phyloP scores from a whole-genome alignment of 2,113 vertebrate species.

The Plectropomus leopardus region DNA sequence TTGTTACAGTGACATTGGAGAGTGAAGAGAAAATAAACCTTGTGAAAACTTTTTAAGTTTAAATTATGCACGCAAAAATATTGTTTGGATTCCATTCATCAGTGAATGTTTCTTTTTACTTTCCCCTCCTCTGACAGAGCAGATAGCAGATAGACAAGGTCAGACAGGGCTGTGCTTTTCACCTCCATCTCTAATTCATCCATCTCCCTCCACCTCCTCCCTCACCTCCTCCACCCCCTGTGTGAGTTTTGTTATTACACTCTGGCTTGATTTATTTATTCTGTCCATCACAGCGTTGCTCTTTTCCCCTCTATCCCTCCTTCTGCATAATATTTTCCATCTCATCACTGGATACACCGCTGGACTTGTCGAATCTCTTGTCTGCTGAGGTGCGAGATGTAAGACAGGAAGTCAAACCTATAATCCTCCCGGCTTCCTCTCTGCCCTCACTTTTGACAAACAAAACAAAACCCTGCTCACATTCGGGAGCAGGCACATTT shows the following conservation, averaged over 20 bases:
- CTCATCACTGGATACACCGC: conserved; percentile 34
- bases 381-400: conserved; percentile 35
- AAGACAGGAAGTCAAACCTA: conserved; percentile 16
- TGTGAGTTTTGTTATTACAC: conserved; percentile 32
- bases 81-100: neutral
- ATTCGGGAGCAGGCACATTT: neutral
- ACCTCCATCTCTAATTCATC: conserved; percentile 28
- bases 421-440: neutral
- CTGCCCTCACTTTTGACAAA: conserved; percentile 39
- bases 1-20: neutral
- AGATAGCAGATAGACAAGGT: conserved; percentile 5
- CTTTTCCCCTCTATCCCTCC: neutral
- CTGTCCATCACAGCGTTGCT: conserved; percentile 46
- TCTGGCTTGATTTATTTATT: conserved; percentile 52
- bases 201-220: neutral
- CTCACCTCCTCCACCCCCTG: conserved; percentile 10
- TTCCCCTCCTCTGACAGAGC: conserved; percentile 15
- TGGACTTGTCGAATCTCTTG: conserved; percentile 30
- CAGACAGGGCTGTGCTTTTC: neutral
- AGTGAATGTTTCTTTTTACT: neutral
- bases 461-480: conserved; percentile 1
- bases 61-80: neutral
- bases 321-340: conserved; percentile 44
- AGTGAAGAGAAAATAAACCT: neutral
- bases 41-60: neutral